Evolutionary conservation across 1,140 invertebrate genomes (phyloP).

Genomic region (Phocides pigmalion): DNA sequence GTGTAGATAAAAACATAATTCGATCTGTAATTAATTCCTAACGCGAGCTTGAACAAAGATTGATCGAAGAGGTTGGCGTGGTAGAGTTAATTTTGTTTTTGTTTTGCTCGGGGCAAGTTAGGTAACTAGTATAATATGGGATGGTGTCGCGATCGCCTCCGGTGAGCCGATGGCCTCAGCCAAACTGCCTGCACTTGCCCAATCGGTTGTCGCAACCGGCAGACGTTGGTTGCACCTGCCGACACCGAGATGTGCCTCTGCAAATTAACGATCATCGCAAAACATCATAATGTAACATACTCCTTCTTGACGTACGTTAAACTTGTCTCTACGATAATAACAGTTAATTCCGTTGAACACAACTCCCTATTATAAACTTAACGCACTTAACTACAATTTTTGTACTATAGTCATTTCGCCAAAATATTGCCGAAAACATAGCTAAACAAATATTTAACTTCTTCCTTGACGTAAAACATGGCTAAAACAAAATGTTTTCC

Average conservation of each 20-base stretch:
- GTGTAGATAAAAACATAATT: conserved; percentile 16
- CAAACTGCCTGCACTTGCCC: conserved; percentile 70
- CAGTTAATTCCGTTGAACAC: not conserved
- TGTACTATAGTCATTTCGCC: no score
- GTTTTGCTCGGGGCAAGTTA: conserved; percentile 64
- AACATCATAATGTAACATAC: conserved; percentile 55
- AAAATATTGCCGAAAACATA: no score
- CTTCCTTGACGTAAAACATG: no score
- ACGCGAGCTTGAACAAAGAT: conserved; percentile 21
- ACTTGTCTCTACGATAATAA: conserved; percentile 11
- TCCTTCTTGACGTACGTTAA: conserved; percentile 31
- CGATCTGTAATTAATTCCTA: conserved; percentile 17
- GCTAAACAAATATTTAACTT: no score
- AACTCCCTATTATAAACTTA: not conserved
- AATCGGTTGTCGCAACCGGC: conserved; percentile 76
- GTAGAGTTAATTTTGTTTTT: conserved; percentile 72
- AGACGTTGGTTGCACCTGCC: conserved; percentile 75
- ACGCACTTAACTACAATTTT: not conserved
- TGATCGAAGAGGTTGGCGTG: conserved; percentile 37
- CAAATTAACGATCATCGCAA: conserved; percentile 62
- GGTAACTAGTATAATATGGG: conserved; percentile 74
- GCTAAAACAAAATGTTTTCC: conserved; percentile 5
- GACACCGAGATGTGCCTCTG: conserved; percentile 59
- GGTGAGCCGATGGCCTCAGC: conserved; percentile 71
- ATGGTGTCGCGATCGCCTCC: conserved; percentile 72